Evolutionary conservation across 1,140 invertebrate genomes (phyloP), one percentile per base, ranked within the genome.

Genomic region (Oryctes rhinoceros): DNA sequence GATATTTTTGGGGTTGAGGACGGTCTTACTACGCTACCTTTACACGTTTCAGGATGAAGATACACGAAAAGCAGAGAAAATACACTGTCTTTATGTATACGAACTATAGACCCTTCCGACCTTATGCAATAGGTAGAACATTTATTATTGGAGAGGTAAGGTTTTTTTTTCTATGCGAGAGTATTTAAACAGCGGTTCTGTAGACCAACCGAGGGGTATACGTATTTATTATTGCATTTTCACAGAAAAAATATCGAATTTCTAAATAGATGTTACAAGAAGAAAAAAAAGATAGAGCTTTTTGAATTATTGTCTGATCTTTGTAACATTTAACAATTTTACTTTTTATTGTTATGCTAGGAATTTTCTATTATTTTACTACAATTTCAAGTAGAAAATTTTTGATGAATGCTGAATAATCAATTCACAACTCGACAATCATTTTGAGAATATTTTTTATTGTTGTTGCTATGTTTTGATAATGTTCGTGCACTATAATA

Each of bases 101-200:
- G 1, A 20, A 62, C 15, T 30, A 30, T 30, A 30, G 53, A 15
- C 20, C 15, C 53, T 24, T 67, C 10, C 20, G 65, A 67, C n/a
- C 65, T 67, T 67, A 67, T 67, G 65, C 65, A 67, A 67, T 67
- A 15, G 13, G 65, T 67, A 67, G 7, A 10, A 44, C 39, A 67
- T 20, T 67, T 67, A 67, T 67, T 67, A 67, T 67, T 11, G n/a
- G 65, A 67, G 53, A 67, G 65, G 65, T 67, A 67, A 44, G 49
- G 11, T 53, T 35, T 67, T 6, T 67, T 67, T 67, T 18, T 67
- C 24, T 67, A 24, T 30, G 24, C 65, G 18, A 67, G 30, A 24
- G 24, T 37, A 71, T 71, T 71, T 15, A 35, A 15, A 15, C 53
- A 59, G 11, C n/a, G 15, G 15, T 6, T 59, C 49, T 59, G 5